Conservation (phyloP, 2,113 vertebrate species). For the Datnioides undecimradiatus region DNA sequence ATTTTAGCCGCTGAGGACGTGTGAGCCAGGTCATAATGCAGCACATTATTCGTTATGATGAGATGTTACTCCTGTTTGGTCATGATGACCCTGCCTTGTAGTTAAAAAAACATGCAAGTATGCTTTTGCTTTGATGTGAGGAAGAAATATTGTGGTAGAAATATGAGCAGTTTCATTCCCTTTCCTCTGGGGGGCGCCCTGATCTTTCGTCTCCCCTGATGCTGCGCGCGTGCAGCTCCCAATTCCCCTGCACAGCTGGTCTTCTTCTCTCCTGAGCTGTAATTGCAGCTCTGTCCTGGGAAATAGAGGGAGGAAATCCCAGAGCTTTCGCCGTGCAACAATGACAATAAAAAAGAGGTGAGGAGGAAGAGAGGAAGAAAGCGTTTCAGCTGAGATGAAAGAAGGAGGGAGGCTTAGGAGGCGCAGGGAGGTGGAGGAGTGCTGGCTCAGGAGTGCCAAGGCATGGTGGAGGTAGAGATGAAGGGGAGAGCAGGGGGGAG, state of each 20-base stretch:
- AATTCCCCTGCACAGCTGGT: slow-evolving; percentile 69
- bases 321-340: slow-evolving; percentile 86
- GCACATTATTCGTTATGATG: slow-evolving; percentile 49
- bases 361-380: slow-evolving; percentile 81
- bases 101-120: slow-evolving; percentile 34
- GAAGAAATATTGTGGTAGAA: background rate
- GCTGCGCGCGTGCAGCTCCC: background rate
- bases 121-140: slow-evolving; percentile 40
- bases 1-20: slow-evolving; percentile 31
- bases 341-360: slow-evolving; percentile 81
- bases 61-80: slow-evolving; percentile 54
- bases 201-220: slow-evolving; percentile 78
- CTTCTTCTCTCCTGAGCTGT: slow-evolving; percentile 88
- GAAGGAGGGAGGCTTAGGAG: slow-evolving; percentile 76
- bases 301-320: slow-evolving; percentile 89
- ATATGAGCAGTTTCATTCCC: slow-evolving; percentile 30
- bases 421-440: slow-evolving; percentile 64
- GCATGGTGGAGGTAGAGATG: slow-evolving; percentile 70
- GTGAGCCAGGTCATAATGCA: slow-evolving; percentile 46
- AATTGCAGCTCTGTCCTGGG: slow-evolving; percentile 85
- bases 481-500: slow-evolving; percentile 70
- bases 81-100: slow-evolving; percentile 51
- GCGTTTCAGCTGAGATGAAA: slow-evolving; percentile 85
- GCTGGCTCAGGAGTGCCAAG: slow-evolving; percentile 54
- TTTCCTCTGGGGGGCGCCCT: slow-evolving; percentile 72